A percentile compares a stretch with the other conserved stretches of the same genome.
phyloP scores from a whole-genome alignment of 2,113 vertebrate species.

The Cephalopholis sonnerati region DNA sequence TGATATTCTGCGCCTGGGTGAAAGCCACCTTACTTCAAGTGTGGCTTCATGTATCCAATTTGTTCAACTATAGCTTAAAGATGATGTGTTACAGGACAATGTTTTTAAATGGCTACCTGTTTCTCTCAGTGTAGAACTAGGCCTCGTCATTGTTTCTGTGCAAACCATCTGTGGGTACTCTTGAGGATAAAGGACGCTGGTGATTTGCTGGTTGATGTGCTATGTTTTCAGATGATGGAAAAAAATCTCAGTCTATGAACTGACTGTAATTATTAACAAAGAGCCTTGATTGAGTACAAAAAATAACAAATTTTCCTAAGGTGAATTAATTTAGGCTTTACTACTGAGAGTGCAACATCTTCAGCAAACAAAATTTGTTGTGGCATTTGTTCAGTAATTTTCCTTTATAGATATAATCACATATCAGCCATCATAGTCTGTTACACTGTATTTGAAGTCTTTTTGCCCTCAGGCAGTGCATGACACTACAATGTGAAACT shows the following conservation, averaged over 20 bases:
- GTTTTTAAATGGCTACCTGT: not conserved
- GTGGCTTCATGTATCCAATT: conserved; percentile 39
- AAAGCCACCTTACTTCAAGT: conserved; percentile 3
- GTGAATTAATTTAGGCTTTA: not conserved
- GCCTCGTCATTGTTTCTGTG: not conserved
- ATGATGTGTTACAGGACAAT: not conserved
- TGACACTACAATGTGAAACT: conserved; percentile 32
- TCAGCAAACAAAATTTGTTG: conserved; percentile 1
- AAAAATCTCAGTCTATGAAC: not conserved
- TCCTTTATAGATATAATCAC: conserved; percentile 14
- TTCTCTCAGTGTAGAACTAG: conserved; percentile 18
- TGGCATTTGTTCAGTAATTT: not conserved
- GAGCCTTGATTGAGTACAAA: not conserved
- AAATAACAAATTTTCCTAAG: not conserved
- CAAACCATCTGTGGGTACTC: conserved; percentile 8
- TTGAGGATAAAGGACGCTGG: conserved; percentile 5
- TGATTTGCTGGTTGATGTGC: conserved; percentile 5
- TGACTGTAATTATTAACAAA: not conserved
- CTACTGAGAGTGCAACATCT: not conserved
- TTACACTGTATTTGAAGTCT: conserved; percentile 34
- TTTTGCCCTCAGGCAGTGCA: conserved; percentile 43
- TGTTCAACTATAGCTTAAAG: conserved; percentile 21
- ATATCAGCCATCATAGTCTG: not conserved
- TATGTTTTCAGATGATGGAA: not conserved
- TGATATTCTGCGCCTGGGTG: conserved; percentile 47